Evolutionary conservation across 2,113 vertebrate genomes (phyloP), one percentile per base, ranked within the genome.

Genomic region (Candoia aspera): DNA sequence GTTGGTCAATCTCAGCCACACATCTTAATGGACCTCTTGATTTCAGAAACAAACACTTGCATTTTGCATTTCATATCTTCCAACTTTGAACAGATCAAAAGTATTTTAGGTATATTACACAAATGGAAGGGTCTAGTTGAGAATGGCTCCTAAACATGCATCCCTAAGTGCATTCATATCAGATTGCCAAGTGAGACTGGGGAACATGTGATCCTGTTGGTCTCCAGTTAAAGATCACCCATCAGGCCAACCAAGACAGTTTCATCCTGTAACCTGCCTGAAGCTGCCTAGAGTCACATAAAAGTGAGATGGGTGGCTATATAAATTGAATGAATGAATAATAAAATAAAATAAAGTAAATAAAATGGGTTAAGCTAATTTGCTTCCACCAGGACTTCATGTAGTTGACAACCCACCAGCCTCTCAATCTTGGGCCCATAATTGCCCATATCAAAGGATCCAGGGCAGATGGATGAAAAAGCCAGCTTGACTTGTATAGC

Each of bases 1-100:
- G 92, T 90, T n/a, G 87, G 0, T 0, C 88, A 94, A 79, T 91
- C 89, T 93, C 84, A 64, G 9, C 46, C 91, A 6, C 15, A 11
- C 37, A 42, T 90, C 29, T 91, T 54, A 92, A 93, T 55, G 11
- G 26, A 85, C 64, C 4, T 84, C 59, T 93, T 92, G 53, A 92
- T 92, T 33, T 94, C 26, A 91, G 15, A 5, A 90, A 1, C 26
- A 90, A 92, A 84, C 89, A 24, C 91, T 95, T 19, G 6, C 91
- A 95, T 53, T 95, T 97, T 90, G 21, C 88, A 93, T 94, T 96
- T 95, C 92, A 93, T 53, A 93, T 93, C n/a, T 86, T 84, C 2
- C 93, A 21, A 21, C 86, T 96, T 96, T 93, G 89, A 94, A 93
- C 54, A 90, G 84, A 60, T 95, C 90, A 94, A 94, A 96, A 94